Conservation (phyloP, 2,797 vertebrate species). For the Odontamblyopus lacepedii region DNA sequence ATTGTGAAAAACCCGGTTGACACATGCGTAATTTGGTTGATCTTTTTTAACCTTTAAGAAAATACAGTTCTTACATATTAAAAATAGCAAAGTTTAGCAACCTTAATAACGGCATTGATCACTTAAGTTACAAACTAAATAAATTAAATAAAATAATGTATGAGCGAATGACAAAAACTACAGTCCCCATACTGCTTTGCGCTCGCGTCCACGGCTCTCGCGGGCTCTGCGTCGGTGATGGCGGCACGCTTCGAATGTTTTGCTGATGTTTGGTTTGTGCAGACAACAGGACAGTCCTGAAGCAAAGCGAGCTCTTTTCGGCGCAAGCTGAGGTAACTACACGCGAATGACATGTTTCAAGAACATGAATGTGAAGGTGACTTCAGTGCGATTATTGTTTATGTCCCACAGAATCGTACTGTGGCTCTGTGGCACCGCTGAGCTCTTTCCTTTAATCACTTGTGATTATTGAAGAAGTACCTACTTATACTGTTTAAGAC, state of each 20-base stretch:
- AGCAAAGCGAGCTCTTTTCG: neutral
- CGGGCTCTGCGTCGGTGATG: slow-evolving; percentile 78
- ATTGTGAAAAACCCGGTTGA: slow-evolving; percentile 44
- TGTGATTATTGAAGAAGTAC: too few species aligned
- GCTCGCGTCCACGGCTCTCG: slow-evolving; percentile 53
- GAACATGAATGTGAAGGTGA: too few species aligned
- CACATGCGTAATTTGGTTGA: neutral
- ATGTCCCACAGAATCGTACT: too few species aligned
- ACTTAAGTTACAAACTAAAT: too few species aligned
- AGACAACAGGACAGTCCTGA: neutral
- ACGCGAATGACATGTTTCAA: too few species aligned
- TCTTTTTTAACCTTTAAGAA: neutral
- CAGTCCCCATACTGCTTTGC: slow-evolving; percentile 57
- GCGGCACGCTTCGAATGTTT: slow-evolving; percentile 75
- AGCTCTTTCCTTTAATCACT: too few species aligned
- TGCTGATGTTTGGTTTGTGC: slow-evolving; percentile 9
- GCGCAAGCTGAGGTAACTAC: neutral
- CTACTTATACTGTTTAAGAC: too few species aligned
- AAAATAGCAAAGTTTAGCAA: too few species aligned
- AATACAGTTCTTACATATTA: neutral
- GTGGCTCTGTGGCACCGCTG: too few species aligned
- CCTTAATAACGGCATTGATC: too few species aligned
- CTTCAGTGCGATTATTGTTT: too few species aligned
- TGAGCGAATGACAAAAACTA: slow-evolving; percentile 24
- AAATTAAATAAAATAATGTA: neutral